Evolutionary conservation across 2,888 invertebrate species (phyloP).

Genomic region (Trichogramma evanescens): DNA sequence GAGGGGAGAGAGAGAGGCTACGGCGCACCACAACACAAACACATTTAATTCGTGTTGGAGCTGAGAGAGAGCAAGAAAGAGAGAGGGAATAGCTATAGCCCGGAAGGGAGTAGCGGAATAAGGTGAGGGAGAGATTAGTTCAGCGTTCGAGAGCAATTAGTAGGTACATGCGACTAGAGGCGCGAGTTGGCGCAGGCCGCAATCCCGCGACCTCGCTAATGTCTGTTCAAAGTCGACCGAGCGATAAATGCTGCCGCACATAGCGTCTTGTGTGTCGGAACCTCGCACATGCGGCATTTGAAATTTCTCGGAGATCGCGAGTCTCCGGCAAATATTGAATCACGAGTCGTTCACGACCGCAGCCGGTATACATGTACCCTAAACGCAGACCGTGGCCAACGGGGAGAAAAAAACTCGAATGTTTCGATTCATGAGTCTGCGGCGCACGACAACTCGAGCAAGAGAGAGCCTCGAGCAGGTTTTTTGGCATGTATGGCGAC

Average conservation of each 20-base stretch:
- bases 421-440: no score
- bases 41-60: not conserved
- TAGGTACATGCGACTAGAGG: slow-evolving; percentile 19
- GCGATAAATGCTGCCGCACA: not conserved
- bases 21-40: not conserved
- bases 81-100: no score
- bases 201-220: slow-evolving; percentile 9
- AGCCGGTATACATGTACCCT: no score
- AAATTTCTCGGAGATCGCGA: slow-evolving; percentile 18
- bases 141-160: slow-evolving; percentile 11
- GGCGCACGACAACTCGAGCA: no score
- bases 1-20: not conserved
- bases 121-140: no score
- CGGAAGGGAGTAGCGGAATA: no score
- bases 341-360: not conserved
- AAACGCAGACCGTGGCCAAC: no score
- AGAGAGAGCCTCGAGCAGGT: no score
- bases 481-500: no score
- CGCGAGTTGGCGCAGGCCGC: not conserved
- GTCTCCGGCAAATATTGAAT: slow-evolving; percentile 30
- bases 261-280: no score
- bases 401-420: no score
- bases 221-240: slow-evolving; percentile 19
- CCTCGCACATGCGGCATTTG: no score
- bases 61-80: not conserved